Percentiles rank a stretch among this genome's conserved stretches.
These are phyloP conservation scores for Drosophila burlai DNA, from an alignment of 1,140 invertebrate genomes.

Conservation along the genomic window DNA sequence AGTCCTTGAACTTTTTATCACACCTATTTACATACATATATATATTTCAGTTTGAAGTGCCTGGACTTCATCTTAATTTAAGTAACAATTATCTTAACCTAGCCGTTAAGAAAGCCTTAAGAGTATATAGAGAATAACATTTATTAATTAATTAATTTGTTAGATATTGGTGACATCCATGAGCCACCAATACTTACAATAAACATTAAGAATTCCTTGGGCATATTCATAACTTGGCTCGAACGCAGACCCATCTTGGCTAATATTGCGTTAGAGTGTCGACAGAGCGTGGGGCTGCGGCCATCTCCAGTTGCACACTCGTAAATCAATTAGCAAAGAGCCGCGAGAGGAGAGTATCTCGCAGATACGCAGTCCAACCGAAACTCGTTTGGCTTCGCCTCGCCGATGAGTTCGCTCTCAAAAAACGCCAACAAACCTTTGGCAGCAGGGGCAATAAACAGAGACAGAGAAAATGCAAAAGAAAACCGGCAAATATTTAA, in stretches of 20 bases:
- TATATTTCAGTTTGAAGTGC: background rate
- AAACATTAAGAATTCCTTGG: background rate
- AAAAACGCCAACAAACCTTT: conserved; percentile 39
- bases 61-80: background rate
- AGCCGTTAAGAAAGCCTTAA: too few relatives aligned
- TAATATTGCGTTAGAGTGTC: conserved; percentile 5
- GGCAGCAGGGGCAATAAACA: conserved; percentile 10
- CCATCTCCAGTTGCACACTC: conserved; percentile 31
- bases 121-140: background rate
- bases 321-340: conserved; percentile 63
- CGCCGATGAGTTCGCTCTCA: conserved; percentile 20
- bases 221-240: conserved; percentile 17
- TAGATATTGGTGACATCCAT: background rate
- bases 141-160: background rate
- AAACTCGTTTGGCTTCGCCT: conserved; percentile 53
- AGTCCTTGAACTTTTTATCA: background rate
- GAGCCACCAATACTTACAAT: too few relatives aligned
- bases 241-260: conserved; percentile 17
- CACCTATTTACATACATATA: background rate
- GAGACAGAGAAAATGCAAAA: conserved; percentile 31
- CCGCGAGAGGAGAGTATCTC: conserved; percentile 44
- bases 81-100: too few relatives aligned
- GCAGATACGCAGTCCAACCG: conserved; percentile 38
- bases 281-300: conserved; percentile 19
- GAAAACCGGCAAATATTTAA: conserved; percentile 61